These are phyloP conservation scores for Dynastes grantii DNA, from an alignment of 2,888 invertebrate species.

Conservation along the genomic window DNA sequence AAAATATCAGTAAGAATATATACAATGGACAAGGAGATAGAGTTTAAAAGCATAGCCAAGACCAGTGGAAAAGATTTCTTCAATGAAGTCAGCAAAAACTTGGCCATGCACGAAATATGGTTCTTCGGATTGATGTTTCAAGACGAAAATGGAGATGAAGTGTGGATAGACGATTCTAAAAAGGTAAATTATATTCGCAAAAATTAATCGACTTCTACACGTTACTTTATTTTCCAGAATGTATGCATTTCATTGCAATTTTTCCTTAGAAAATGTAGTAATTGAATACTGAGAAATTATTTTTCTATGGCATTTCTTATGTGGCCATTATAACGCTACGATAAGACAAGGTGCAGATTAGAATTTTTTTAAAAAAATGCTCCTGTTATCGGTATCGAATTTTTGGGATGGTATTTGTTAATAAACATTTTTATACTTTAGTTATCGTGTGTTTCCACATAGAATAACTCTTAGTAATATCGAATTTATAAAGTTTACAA, in stretches of 20 bases:
- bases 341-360: background rate
- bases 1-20: conserved; percentile 65
- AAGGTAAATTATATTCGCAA: conserved; percentile 60
- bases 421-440: too few species aligned
- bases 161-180: conserved; percentile 68
- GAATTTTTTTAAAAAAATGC: background rate
- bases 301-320: background rate
- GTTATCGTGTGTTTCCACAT: too few species aligned
- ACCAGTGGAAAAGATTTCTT: conserved; percentile 63
- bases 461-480: too few species aligned
- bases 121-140: conserved; percentile 66
- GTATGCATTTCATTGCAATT: too few species aligned
- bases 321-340: too few species aligned
- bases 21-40: conserved; percentile 65
- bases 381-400: background rate
- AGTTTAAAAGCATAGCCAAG: conserved; percentile 63
- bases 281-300: background rate
- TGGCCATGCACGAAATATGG: conserved; percentile 67
- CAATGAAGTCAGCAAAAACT: conserved; percentile 64
- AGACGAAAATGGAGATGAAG: conserved; percentile 61
- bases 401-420: background rate
- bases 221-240: too few species aligned
- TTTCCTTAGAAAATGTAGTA: too few species aligned
- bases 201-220: too few species aligned
- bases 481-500: too few species aligned